These are phyloP conservation scores for Muscidifurax raptorellus DNA, from an alignment of 1,140 invertebrate genomes.

Conservation along the genomic window DNA sequence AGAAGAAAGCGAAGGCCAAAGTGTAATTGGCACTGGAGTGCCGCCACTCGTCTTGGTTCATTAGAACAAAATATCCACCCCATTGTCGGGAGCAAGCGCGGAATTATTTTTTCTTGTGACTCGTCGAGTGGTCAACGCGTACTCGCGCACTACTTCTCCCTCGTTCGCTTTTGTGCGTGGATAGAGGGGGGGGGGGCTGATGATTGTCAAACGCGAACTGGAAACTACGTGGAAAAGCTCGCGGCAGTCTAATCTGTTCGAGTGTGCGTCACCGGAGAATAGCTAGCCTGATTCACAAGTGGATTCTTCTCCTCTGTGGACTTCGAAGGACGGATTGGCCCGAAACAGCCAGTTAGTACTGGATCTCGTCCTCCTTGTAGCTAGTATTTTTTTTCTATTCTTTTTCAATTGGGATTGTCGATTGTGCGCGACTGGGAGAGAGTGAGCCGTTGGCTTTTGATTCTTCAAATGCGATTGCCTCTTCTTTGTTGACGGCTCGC, in stretches of 20 bases:
- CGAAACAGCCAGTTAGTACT: constrained; percentile 35
- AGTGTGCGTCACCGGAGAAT: constrained; percentile 67
- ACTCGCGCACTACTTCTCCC: constrained; percentile 28
- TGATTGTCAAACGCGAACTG: constrained; percentile 63
- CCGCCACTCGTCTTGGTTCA: constrained; percentile 74
- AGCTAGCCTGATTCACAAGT: constrained; percentile 67
- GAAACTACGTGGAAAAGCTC: constrained; percentile 69
- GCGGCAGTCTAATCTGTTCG: constrained; percentile 73
- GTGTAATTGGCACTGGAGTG: constrained; percentile 76
- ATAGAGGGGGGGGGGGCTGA: constrained; percentile 22
- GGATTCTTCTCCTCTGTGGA: constrained; percentile 33
- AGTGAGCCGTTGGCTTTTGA: neutral
- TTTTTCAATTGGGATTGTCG: neutral
- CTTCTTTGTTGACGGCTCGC: constrained; percentile 38
- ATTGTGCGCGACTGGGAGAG: too few species aligned
- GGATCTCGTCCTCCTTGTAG: neutral
- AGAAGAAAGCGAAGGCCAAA: constrained; percentile 68
- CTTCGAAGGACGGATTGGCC: constrained; percentile 25
- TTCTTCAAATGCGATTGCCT: constrained; percentile 40
- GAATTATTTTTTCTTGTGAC: constrained; percentile 72
- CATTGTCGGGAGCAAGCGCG: constrained; percentile 69
- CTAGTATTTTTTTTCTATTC: neutral
- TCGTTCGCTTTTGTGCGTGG: constrained; percentile 45
- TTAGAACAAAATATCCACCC: constrained; percentile 75
- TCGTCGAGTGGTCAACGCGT: constrained; percentile 70